Percentiles rank a stretch among this genome's conserved stretches.
Conservation (phyloP, 2,888 invertebrate species). For the Heliconius charithonia region DNA sequence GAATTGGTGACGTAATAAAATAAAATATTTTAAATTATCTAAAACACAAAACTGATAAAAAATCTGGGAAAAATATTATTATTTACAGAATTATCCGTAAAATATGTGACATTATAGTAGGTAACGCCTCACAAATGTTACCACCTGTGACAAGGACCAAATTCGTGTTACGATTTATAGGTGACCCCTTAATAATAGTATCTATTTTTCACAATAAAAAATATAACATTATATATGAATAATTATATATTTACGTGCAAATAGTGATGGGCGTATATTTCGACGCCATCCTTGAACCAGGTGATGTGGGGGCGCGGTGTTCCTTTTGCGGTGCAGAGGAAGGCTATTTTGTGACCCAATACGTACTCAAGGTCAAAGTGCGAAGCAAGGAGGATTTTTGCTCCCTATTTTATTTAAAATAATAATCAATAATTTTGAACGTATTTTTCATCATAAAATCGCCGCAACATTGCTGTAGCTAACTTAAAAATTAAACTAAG, state of each 20-base stretch:
- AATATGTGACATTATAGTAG: too few relatives aligned
- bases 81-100: too few relatives aligned
- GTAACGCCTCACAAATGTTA: too few relatives aligned
- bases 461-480: background rate
- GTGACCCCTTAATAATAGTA: too few relatives aligned
- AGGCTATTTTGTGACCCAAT: constrained; percentile 96
- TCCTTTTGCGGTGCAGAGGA: constrained; percentile 95
- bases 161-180: too few relatives aligned
- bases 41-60: background rate
- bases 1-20: background rate
- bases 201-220: background rate
- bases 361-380: constrained; percentile 97
- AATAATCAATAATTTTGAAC: background rate
- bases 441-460: background rate
- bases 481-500: too few relatives aligned
- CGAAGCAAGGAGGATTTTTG: constrained; percentile 93
- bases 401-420: constrained; percentile 85
- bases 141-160: too few relatives aligned
- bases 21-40: background rate
- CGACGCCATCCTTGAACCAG: constrained; percentile 97
- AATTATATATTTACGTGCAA: constrained; percentile 88
- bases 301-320: constrained; percentile 95
- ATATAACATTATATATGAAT: background rate
- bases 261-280: constrained; percentile 94
- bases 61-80: too few relatives aligned